Percentiles rank a stretch among this genome's conserved stretches.
Conservation (phyloP, 2,113 vertebrate species). For the Colossoma macropomum region DNA sequence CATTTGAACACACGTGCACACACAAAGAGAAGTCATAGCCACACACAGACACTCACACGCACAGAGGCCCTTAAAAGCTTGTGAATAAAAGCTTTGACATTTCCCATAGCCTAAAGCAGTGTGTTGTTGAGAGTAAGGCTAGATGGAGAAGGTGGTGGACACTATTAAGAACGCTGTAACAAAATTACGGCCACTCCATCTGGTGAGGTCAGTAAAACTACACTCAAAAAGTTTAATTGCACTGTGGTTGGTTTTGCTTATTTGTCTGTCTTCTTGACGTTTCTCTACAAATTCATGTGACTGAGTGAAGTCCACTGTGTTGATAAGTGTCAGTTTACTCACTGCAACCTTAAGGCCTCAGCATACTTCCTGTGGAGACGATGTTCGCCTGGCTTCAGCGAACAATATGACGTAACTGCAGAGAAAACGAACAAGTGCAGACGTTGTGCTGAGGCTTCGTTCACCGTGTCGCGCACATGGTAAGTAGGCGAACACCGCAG, state of each 20-base stretch:
- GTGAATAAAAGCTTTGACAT: conserved; percentile 80
- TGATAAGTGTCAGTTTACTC: too few species aligned
- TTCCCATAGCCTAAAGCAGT: conserved; percentile 61
- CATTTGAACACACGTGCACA: conserved; percentile 47
- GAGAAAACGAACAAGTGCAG: too few species aligned
- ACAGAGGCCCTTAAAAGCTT: conserved; percentile 73
- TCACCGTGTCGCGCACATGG: too few species aligned
- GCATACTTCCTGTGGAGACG: too few species aligned
- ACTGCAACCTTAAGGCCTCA: too few species aligned
- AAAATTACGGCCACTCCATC: conserved; percentile 72
- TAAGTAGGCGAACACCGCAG: too few species aligned
- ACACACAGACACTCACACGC: conserved; percentile 37
- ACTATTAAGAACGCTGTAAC: conserved; percentile 74
- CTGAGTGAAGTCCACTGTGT: too few species aligned
- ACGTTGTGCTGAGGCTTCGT: too few species aligned
- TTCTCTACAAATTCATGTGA: not conserved
- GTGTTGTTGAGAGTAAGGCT: conserved; percentile 43
- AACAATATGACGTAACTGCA: too few species aligned
- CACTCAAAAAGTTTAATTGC: not conserved
- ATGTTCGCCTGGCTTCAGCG: too few species aligned
- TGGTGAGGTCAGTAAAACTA: conserved; percentile 51
- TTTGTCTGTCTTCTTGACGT: not conserved
- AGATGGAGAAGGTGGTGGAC: conserved; percentile 63
- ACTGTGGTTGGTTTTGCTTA: not conserved
- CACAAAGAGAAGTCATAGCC: conserved; percentile 21